These are phyloP conservation scores for Chalcosyrphus nemorum DNA, from an alignment of 2,888 invertebrate genomes.

Conservation along the genomic window DNA sequence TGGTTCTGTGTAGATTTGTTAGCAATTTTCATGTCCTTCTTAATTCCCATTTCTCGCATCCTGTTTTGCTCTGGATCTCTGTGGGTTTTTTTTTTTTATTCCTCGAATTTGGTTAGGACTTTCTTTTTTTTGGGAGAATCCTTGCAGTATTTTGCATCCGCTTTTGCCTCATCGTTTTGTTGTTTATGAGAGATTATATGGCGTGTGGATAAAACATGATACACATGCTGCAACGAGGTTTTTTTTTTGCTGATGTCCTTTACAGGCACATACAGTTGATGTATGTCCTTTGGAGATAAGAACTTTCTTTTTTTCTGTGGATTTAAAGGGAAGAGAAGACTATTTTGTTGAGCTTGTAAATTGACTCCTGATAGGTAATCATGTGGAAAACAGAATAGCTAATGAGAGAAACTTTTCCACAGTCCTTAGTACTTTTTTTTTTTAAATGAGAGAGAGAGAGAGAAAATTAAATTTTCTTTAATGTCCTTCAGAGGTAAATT, in stretches of 20 bases:
- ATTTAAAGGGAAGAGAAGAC: conserved; percentile 4
- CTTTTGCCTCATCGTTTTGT: conserved; percentile 12
- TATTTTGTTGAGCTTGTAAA: conserved; percentile 24
- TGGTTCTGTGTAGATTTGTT: conserved; percentile 44
- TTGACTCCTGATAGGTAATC: conserved; percentile 51
- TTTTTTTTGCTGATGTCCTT: conserved; percentile 28
- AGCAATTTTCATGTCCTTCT: conserved; percentile 56
- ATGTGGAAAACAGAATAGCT: conserved; percentile 52
- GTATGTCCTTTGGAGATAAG: conserved; percentile 53
- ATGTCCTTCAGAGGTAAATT: conserved; percentile 14
- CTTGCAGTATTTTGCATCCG: conserved; percentile 52
- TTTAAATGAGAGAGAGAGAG: no score
- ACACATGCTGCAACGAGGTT: conserved; percentile 22
- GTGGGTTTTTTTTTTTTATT: conserved; percentile 7
- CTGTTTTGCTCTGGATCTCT: neutral
- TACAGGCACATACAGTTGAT: conserved; percentile 52
- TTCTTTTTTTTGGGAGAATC: neutral
- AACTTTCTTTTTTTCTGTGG: neutral
- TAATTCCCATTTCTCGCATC: conserved; percentile 3
- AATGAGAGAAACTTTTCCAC: conserved; percentile 37
- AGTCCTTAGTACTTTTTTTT: neutral
- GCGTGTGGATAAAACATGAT: conserved; percentile 42
- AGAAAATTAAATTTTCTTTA: neutral
- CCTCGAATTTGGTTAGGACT: neutral
- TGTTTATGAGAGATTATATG: conserved; percentile 47